Conservation (phyloP, 2,888 invertebrate species). For the Apamea epomidion region DNA sequence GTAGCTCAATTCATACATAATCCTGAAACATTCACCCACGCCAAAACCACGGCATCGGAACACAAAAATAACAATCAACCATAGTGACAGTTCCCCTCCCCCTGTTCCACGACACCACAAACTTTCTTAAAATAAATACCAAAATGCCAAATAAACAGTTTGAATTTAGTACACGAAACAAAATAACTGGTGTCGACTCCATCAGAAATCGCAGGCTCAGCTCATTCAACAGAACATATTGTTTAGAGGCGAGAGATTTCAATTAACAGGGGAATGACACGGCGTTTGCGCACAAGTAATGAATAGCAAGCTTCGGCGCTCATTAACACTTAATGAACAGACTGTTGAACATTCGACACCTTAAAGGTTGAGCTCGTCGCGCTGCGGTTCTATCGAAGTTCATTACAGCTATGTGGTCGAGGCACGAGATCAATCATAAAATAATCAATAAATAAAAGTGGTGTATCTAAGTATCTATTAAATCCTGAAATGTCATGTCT, state of each 20-base stretch:
- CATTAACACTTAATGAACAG: constrained; percentile 70
- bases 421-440: constrained; percentile 38
- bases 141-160: constrained; percentile 46
- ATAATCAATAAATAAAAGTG: constrained; percentile 41
- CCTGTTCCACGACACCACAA: not conserved
- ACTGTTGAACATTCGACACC: constrained; percentile 61
- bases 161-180: constrained; percentile 35
- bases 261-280: constrained; percentile 80
- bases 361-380: constrained; percentile 54
- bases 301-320: constrained; percentile 71
- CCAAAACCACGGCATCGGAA: not conserved
- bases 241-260: constrained; percentile 73
- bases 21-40: not conserved
- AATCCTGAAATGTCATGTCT: not conserved
- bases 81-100: not conserved
- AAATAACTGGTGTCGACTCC: constrained; percentile 46
- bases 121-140: constrained; percentile 23
- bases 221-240: constrained; percentile 61
- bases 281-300: constrained; percentile 80
- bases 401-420: constrained; percentile 47
- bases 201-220: constrained; percentile 62
- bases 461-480: not conserved
- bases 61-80: constrained; percentile 3
- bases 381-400: constrained; percentile 36
- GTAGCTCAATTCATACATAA: not conserved